Evolutionary conservation across 2,797 vertebrate genomes (phyloP), one percentile per base, ranked within the genome.

Genomic region (Sitta carolinensis): DNA sequence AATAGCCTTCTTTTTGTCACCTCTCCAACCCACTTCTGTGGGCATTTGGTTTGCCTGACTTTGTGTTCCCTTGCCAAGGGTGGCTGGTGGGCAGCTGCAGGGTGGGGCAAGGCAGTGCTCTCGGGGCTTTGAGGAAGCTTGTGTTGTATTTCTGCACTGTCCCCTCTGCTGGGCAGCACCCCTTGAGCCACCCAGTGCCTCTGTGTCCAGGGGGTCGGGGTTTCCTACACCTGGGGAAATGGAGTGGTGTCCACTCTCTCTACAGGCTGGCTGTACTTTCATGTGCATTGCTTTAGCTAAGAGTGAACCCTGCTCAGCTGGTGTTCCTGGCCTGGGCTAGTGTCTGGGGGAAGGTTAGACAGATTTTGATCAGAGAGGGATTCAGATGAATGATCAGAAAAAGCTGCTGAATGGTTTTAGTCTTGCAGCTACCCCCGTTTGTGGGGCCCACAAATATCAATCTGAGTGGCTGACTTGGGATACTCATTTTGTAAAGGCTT

Each of bases 401-500:
- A 78, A 64, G 17, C 23, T 68, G 34, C 38, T 48, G 81, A 57
- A 32, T 52, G 25, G 9, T 74, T 23, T 70, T 59, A 32, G 16
- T 73, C 52, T 82, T 80, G 52, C 27, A 62, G 2, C n/a, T 42
- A 18, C 32, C 6, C 9, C 10, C 0, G 1, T 69, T 79, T 63
- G 30, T 55, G 47, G 30, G 59, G 13, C 45, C 11, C 58, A 40
- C 55, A 73, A 30, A 22, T 57, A 87, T 0, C 0, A 0, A 30
- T 32, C 55, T 42, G 42, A 81, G 73, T 54, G 17, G 13, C 66
- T 84, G 55, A 69, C 19, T 55, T 58, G 62, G 32, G 51, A 32
- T 66, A 14, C 3, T 45, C 1, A 4, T 43, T 54, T 72, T 92
- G 62, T 55, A 22, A 75, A 75, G 67, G 13, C 23, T 81, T 74